Base-by-base conservation (phyloP, 2,888 invertebrate species). In the Octonoba sinensis region DNA sequence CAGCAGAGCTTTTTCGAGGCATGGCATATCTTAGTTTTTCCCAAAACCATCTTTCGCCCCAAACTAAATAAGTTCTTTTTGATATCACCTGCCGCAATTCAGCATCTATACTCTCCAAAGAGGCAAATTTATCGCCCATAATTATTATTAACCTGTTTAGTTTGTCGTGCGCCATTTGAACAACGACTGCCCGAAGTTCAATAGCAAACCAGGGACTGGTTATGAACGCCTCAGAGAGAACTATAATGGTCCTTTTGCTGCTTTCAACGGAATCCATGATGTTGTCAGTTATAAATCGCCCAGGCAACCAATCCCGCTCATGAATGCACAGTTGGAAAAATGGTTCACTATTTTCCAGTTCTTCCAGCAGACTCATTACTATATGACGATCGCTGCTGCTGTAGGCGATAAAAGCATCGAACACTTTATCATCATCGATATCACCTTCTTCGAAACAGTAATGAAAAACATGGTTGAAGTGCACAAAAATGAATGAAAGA, bases 1-100 rank as follows among this genome's bases (percentile, higher is more conserved):
- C 36, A 36, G 36, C 36, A 36, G 36, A 66, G 22, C 65, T 82
- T 66, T 66, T 65, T 2, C 78, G 86, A 12, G 86, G 86, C 85
- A 86, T 72, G 2, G 85, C 85, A 62, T 86, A 86, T 6, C 83
- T 62, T 20, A 86, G 47, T 77, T 86, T 86, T 44, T 86, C 86
- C 86, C 86, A 86, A 64, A 86, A 86, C 84, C 85, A 85, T 13
- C 85, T 78, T 46, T 86, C 86, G 3, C 83, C 84, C 85, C 85
- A 86, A 22, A 84, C 83, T 18, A 86, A 66, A 57, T 86, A 86
- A 12, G 86, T 86, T 36, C 86, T 85, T 24, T 85, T 86, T 15
- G 85, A 81, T 12, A 86, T 73, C 1, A 85, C 73, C 15, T 84
- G 84, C 15, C 79, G 74, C 1, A 86, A 64, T 57, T 86, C 86